phyloP scores from a whole-genome alignment of 2,888 invertebrate genomes.

The Nezara viridula region DNA sequence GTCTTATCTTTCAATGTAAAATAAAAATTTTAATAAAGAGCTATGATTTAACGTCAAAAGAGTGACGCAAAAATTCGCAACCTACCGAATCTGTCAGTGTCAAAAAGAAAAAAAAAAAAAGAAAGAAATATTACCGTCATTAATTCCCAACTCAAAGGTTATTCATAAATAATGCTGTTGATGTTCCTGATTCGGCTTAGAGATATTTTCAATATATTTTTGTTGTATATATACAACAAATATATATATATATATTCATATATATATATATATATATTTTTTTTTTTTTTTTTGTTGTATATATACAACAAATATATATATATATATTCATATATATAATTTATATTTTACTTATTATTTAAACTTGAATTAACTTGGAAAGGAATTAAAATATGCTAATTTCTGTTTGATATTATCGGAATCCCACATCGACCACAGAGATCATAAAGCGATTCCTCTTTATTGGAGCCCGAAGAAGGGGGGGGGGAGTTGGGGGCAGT shows the following conservation, averaged over 20 bases:
- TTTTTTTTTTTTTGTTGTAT: too few relatives aligned
- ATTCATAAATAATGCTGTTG: neutral
- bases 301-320: too few relatives aligned
- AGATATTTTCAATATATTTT: neutral
- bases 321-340: too few relatives aligned
- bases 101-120: neutral
- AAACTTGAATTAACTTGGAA: neutral
- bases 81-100: neutral
- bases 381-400: neutral
- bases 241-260: too few relatives aligned
- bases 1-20: too few relatives aligned
- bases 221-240: neutral
- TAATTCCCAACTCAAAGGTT: neutral
- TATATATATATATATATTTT: too few relatives aligned
- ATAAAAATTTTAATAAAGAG: too few relatives aligned
- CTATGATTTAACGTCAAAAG: neutral
- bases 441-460: neutral
- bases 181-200: neutral
- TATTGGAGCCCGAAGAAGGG: neutral
- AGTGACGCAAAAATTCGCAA: neutral
- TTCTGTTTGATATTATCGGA: neutral
- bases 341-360: too few relatives aligned
- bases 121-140: neutral
- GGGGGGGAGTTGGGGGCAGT: slow-evolving; percentile 1
- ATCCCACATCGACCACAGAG: neutral